Evolutionary conservation across 2,888 invertebrate genomes (phyloP), one percentile per base, ranked within the genome.

Genomic region (Ennomos erosarius): DNA sequence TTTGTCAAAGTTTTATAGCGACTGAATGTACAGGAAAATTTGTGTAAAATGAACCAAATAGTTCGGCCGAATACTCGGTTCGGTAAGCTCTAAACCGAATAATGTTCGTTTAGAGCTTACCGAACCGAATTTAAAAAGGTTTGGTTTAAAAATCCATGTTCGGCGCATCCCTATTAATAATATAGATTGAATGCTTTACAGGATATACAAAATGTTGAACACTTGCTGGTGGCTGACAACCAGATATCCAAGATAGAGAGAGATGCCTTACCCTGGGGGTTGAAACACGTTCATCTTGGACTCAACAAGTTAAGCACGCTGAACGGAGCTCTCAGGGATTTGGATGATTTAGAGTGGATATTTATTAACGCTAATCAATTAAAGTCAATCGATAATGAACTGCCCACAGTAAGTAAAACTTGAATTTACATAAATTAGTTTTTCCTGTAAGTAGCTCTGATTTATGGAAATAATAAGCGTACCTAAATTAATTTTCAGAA

Each of bases 301-400:
- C 93, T 95, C 10, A 97, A 97, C 84, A 94, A 95, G 73, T 90
- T 97, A 44, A 94, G 90, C 58, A 93, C 94, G 50, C 84, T 97
- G 53, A 97, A 97, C 78, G 95, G 95, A n/a, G 96, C 96, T 0
- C 82, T 97, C n/a, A 93, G 95, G 62, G 95, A 96, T 57, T 86
- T 97, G 48, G 94, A 94, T 62, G 94, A 95, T 62, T 86, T 97
- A 61, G 95, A 95, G 74, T 96, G 97, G 94, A 92, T 97, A 47
- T 95, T 97, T 70, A 94, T 97, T 49, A 97, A 97, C 77, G 93
- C 94, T 55, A 97, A 97, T 82, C 94, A 95, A 69, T 89, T 97
- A 57, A 94, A 94, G 59, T 93, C 95, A 34, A 90, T 97, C 70
- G 97, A 97, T 47, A 94, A 95, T 45, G 95, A 97, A 84, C 82